Evolutionary conservation across 1,140 invertebrate genomes (phyloP).

Genomic region (Paralvinella palmiformis): DNA sequence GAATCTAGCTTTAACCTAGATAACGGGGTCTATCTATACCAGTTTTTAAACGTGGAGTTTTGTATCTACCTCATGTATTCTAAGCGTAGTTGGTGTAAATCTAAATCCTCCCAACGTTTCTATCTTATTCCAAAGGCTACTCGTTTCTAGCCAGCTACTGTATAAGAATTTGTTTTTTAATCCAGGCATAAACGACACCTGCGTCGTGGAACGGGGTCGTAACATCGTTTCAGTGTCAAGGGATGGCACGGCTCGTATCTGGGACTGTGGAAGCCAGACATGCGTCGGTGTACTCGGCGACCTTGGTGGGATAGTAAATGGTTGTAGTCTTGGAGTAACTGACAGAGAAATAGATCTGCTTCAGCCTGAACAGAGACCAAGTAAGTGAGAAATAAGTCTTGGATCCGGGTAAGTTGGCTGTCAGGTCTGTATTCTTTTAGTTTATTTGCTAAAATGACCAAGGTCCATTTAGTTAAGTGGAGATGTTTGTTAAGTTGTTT

Average conservation of each 20-base stretch:
- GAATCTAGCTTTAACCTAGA: too few relatives aligned
- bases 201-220: conserved; percentile 64
- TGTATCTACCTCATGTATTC: too few relatives aligned
- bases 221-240: conserved; percentile 68
- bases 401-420: not conserved
- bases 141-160: too few relatives aligned
- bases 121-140: too few relatives aligned
- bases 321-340: conserved; percentile 45
- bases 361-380: conserved; percentile 28
- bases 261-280: conserved; percentile 62
- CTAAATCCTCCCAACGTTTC: too few relatives aligned
- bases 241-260: conserved; percentile 64
- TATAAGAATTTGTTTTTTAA: too few relatives aligned
- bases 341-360: conserved; percentile 41
- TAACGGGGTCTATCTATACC: too few relatives aligned
- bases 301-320: conserved; percentile 51
- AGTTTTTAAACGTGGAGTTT: too few relatives aligned
- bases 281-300: conserved; percentile 55
- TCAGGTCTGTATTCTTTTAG: not conserved
- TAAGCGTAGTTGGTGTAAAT: too few relatives aligned
- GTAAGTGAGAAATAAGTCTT: conserved; percentile 31
- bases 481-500: not conserved
- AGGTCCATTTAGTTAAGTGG: not conserved
- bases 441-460: not conserved
- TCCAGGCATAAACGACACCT: conserved; percentile 59